Evolutionary conservation across 2,888 invertebrate species (phyloP), one percentile per base, ranked within the genome.

Genomic region (Peribatodes rhomboidaria): DNA sequence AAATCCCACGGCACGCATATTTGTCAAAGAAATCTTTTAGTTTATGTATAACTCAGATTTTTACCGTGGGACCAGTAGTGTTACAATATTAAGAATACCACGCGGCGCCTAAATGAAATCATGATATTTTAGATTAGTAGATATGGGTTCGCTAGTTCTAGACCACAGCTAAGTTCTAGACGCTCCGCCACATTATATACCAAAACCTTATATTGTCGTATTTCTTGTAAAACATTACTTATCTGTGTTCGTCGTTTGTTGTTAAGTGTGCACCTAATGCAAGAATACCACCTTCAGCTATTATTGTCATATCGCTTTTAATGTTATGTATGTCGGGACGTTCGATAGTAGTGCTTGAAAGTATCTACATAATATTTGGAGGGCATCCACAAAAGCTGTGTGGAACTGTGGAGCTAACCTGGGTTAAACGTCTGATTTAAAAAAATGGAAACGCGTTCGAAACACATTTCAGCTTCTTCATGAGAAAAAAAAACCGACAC

Each of bases 11-110:
- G 70, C 70, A 71, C 55, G 65, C 59, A 63, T 63, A 64, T 66
- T 68, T 65, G 44, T 69, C 61, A 65, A 73, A 70, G 72, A 71
- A 71, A 69, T 74, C 72, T 54, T 75, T 81, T 76, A 73, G 64
- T 74, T 76, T 73, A 71, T 68, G 73, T 70, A 67, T 79, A 81
- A 84, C 81, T 85, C 85, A 86, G 82, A 78, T 83, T 77, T 78
- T 78, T 78, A 75, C 78, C 84, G 86, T 88, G 86, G 86, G 85
- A 84, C 86, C 87, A 86, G 83, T 86, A 81, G 73, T 76, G 69
- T 77, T 77, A 79, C 75, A 72, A 63, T 71, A 74, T 72, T 73
- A 76, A 79, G 71, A 72, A 76, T 42, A 56, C 61, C 64, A 68
- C 47, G 27, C 49, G 68, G 53, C 61, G 61, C 66, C 73, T 75